Base-by-base conservation (phyloP, 2,797 vertebrate genomes). In the Pterois miles region DNA sequence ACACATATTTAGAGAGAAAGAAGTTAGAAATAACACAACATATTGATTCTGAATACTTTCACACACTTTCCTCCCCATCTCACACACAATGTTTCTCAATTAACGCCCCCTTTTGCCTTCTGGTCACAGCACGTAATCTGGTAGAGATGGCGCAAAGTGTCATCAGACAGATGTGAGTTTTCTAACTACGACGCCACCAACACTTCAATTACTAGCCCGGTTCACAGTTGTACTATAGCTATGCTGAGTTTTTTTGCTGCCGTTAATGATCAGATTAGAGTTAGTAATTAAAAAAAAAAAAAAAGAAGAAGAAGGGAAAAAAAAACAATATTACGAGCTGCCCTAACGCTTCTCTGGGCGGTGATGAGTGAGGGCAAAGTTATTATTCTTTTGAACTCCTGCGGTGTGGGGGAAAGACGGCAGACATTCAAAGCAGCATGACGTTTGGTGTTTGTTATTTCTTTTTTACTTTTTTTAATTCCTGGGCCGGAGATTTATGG, bases 381-480 rank as follows among this genome's bases (percentile, higher is more conserved):
- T 96, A 96, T 96, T 96, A 95, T 95, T 92, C 94, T 94, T 91
- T 90, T 92, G 92, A 94, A 94, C 95, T 94, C 95, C 95, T 95
- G 95, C 91, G 62, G 95, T 91, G 95, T 92, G 86, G 94, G 91
- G 91, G 90, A 80, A 91, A 93, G 92, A 88, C 89, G 80, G 90
- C 92, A 93, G 91, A 95, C 94, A 94, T 95, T 95, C 83, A 94
- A 95, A 95, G 91, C 95, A 95, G 95, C 95, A 95, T 94, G 94
- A 95, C 92, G 91, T 92, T 90, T 91, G 85, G 81, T 95, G 93
- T 95, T 95, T 95, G 94, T 94, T 95, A 92, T 94, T 95, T 93
- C 92, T 89, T 90, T 92, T 89, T 90, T 83, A 89, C 81, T 91
- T 94, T 92, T 94, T 95, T 93, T 93, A 92, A 93, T 94, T 93